Base-by-base conservation (phyloP, 2,797 vertebrate species). In the Scomberomorus guttatus region DNA sequence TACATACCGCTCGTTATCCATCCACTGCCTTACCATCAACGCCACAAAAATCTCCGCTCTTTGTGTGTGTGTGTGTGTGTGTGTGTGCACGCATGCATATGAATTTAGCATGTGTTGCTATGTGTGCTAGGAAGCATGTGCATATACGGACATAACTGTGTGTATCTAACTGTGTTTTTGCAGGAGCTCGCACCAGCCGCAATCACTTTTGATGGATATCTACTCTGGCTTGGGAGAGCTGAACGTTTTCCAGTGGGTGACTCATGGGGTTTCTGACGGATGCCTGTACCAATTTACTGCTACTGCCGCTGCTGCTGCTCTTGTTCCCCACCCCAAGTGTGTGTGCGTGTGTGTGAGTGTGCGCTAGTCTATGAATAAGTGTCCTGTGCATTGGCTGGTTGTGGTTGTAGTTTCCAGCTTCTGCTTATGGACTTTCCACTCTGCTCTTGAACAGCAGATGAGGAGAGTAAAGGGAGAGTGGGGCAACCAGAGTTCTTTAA, bases 201-300 rank as follows among this genome's bases (percentile, higher is more conserved):
- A 91, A 90, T 93, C 91, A 92, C 86, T 86, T 90, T 92, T 94
- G 93, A 93, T 91, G 94, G 84, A 94, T 93, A 94, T 93, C 92
- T 92, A 92, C 89, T 91, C 68, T 90, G 91, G 91, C 92, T 93
- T 90, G 84, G 87, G 86, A 86, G 89, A 89, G 80, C 85, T 75
- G 77, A 86, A 84, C 42, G 80, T 92, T 93, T 95, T 95, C 93
- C 94, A 94, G 84, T 75, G 69, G 81, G 90, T 95, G 92, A 93
- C 87, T 94, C 92, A 94, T 88, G 91, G 91, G 91, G 84, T 86
- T 92, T 91, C 85, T 93, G 90, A 93, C 82, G 71, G 93, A 93
- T 91, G 92, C 91, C 92, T 90, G 87, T 87, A 93, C 92, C 91
- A 93, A 93, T 95, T 93, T 93, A 92, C 89, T 88, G 89, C 90